Evolutionary conservation across 2,888 invertebrate species (phyloP).

Genomic region (Andrena fulva): DNA sequence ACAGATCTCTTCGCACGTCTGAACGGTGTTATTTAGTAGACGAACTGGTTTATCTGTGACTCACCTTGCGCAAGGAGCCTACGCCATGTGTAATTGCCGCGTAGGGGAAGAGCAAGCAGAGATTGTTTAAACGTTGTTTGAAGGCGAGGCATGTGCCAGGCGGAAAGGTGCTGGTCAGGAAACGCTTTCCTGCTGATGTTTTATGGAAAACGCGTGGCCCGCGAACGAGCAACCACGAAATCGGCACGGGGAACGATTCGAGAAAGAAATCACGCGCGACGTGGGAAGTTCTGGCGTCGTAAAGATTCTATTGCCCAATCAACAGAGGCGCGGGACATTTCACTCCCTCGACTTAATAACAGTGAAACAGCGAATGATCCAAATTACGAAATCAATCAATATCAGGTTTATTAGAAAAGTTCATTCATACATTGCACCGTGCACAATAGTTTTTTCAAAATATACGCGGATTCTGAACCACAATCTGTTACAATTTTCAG

Average conservation of each 20-base stretch:
- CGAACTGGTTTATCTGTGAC: slow-evolving; percentile 2
- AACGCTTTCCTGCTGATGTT: slow-evolving; percentile 75
- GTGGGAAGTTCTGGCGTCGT: slow-evolving; percentile 35
- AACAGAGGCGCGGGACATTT: background rate
- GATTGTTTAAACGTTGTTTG: slow-evolving; percentile 71
- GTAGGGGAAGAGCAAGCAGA: slow-evolving; percentile 32
- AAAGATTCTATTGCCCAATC: slow-evolving; percentile 19
- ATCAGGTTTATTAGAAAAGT: slow-evolving; percentile 46
- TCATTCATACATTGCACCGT: slow-evolving; percentile 2
- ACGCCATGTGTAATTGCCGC: slow-evolving; percentile 55
- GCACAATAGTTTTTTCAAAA: slow-evolving; percentile 19
- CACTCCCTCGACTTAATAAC: background rate
- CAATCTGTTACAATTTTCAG: background rate
- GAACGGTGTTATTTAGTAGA: background rate
- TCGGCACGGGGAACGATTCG: slow-evolving; percentile 44
- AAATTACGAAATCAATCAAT: background rate
- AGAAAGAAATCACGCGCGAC: slow-evolving; percentile 40
- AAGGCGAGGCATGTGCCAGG: slow-evolving; percentile 73
- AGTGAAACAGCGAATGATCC: background rate
- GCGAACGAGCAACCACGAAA: slow-evolving; percentile 50
- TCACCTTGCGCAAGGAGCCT: slow-evolving; percentile 37
- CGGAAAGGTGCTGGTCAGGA: slow-evolving; percentile 61
- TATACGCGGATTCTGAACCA: background rate
- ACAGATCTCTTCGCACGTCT: background rate
- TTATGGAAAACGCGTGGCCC: slow-evolving; percentile 73